Evolutionary conservation across 2,113 vertebrate genomes (phyloP), one percentile per base, ranked within the genome.

Genomic region (Platysternon megacephalum): DNA sequence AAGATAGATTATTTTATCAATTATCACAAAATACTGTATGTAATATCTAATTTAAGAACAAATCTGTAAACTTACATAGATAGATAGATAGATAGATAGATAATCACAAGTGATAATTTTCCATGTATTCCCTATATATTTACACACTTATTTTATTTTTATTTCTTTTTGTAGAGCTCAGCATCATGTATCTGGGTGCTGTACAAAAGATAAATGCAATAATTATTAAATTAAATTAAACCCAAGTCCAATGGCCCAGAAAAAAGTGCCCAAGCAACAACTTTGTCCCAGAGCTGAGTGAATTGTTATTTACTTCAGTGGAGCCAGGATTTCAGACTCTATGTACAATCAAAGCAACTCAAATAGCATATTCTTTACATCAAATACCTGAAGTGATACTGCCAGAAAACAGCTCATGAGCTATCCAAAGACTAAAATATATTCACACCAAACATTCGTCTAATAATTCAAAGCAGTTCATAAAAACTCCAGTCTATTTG

Each of bases 401-500:
- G 17, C 61, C 84, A n/a, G 85, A 88, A 95, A 92, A 85, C 5
- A 65, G 46, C 6, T 16, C 1, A 22, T 83, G 21, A 95, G 52
- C 79, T 89, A 86, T 82, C 22, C 56, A 85, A 82, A 42, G 13
- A 16, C 44, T 94, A 58, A 96, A 94, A 94, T 93, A 52, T 85
- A 87, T 90, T 88, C 91, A 42, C 51, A 46, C 93, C 86, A 56
- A 81, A 91, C 51, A 92, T 83, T 78, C 78, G 88, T 49, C 58
- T 72, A 88, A 42, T 79, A 89, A 55, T 86, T 93, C 92, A 85
- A 78, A 85, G 81, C 84, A 95, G 92, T 95, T 80, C 89, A 39
- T 58, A 32, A 94, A 91, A 84, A 87, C 56, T 94, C 49, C 61
- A 68, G 85, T 56, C 52, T 94, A 65, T 87, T 95, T 93, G 92